Percentiles rank a stretch among this genome's conserved stretches.
phyloP scores from a whole-genome alignment of 2,113 vertebrate genomes.

The Burhinus bistriatus region DNA sequence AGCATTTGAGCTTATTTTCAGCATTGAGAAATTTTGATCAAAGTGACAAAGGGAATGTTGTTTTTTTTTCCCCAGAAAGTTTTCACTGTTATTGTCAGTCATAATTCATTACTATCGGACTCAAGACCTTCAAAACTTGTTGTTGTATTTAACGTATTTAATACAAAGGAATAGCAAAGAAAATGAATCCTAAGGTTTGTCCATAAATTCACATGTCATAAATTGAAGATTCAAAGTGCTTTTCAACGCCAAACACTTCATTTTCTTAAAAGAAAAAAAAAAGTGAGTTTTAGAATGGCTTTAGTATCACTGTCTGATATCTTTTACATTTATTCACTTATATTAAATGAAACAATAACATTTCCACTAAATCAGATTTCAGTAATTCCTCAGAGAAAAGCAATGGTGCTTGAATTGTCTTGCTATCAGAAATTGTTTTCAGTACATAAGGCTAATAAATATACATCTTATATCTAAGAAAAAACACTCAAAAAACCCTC shows the following conservation, averaged over 20 bases:
- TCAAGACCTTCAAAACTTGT: neutral
- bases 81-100: neutral
- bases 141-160: neutral
- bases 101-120: neutral
- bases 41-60: neutral
- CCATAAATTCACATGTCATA: neutral
- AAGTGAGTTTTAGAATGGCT: neutral
- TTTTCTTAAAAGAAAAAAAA: neutral
- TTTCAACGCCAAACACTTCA: neutral
- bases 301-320: neutral
- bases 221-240: neutral
- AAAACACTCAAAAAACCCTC: neutral
- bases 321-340: neutral
- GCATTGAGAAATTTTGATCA: neutral
- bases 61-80: neutral
- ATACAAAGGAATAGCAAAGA: neutral
- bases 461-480: neutral
- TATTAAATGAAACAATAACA: neutral
- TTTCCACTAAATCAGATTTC: neutral
- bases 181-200: neutral
- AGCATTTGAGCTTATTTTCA: neutral
- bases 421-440: constrained; percentile 28
- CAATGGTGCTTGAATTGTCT: constrained; percentile 18
- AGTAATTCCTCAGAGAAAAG: neutral
- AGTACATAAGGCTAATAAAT: constrained; percentile 2